phyloP scores from a whole-genome alignment of 2,888 invertebrate species.

The Notodonta ziczac region DNA sequence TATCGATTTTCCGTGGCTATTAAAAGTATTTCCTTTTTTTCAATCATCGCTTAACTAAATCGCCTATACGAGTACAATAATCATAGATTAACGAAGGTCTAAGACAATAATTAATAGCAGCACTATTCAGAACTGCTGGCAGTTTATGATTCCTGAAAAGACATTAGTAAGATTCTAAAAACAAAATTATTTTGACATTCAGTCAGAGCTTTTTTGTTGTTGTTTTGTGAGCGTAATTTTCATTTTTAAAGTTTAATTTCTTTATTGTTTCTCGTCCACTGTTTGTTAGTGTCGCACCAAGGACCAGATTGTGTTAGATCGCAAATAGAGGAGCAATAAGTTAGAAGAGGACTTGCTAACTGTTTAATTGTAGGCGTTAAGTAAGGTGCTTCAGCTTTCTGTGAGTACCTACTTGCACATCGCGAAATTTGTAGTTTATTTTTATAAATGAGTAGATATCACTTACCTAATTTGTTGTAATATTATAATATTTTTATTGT shows the following conservation, averaged over 20 bases:
- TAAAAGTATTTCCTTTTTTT: neutral
- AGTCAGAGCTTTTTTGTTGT: conserved; percentile 40
- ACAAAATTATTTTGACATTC: conserved; percentile 51
- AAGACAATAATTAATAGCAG: neutral
- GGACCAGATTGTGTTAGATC: neutral
- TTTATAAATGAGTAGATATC: too few relatives aligned
- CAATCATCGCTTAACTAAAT: neutral
- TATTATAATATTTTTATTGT: too few relatives aligned
- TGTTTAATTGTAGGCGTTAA: conserved; percentile 4
- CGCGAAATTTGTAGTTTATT: neutral
- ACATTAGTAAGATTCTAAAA: conserved; percentile 53
- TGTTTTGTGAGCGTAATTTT: conserved; percentile 47
- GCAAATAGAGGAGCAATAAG: neutral
- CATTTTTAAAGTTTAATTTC: conserved; percentile 49
- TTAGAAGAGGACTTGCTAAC: neutral
- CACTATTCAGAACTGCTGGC: conserved; percentile 20
- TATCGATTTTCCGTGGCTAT: conserved; percentile 63
- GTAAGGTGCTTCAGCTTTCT: neutral
- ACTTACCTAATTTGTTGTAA: too few relatives aligned
- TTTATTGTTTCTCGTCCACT: conserved; percentile 25
- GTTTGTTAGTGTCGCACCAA: neutral
- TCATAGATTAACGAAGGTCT: too few relatives aligned
- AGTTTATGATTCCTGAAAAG: conserved; percentile 14
- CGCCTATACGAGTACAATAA: neutral
- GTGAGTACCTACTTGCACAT: neutral